Evolutionary conservation across 1,140 invertebrate genomes (phyloP).

Genomic region (Cryptotermes secundus): DNA sequence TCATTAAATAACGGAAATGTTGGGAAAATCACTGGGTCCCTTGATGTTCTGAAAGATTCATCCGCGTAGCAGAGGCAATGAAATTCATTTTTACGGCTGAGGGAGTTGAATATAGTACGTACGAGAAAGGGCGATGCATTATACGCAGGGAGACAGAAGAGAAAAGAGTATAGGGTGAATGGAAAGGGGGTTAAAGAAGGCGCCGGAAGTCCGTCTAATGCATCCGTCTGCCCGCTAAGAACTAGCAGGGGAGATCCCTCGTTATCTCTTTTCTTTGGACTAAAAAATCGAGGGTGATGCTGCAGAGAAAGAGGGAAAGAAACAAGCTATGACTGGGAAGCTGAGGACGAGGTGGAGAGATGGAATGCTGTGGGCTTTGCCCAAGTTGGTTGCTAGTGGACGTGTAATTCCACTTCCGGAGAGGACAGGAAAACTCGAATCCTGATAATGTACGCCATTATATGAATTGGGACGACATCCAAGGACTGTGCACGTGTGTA

Average conservation of each 20-base stretch:
- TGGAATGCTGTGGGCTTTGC: not conserved
- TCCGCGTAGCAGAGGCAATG: not conserved
- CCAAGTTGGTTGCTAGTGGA: constrained; percentile 18
- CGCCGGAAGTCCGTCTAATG: constrained; percentile 35
- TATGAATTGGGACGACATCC: constrained; percentile 29
- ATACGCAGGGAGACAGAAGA: not conserved
- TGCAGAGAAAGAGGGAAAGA: constrained; percentile 24
- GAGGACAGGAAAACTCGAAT: not conserved
- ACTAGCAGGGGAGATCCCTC: constrained; percentile 1
- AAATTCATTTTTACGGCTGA: constrained; percentile 29
- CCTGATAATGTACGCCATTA: constrained; percentile 28
- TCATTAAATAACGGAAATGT: constrained; percentile 19
- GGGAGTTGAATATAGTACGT: constrained; percentile 9
- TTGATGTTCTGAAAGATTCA: not conserved
- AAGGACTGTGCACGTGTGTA: not conserved
- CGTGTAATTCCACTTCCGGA: constrained; percentile 29
- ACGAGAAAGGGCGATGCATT: constrained; percentile 16
- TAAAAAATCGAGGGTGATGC: constrained; percentile 14
- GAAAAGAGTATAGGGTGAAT: not conserved
- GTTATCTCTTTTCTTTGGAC: not conserved
- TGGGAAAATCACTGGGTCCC: not conserved
- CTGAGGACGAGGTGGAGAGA: not conserved
- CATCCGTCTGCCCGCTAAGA: constrained; percentile 30
- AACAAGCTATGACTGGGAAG: not conserved
- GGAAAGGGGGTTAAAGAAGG: constrained; percentile 28